Evolutionary conservation across 2,888 invertebrate genomes (phyloP).

Genomic region (Drosophila gaucha): DNA sequence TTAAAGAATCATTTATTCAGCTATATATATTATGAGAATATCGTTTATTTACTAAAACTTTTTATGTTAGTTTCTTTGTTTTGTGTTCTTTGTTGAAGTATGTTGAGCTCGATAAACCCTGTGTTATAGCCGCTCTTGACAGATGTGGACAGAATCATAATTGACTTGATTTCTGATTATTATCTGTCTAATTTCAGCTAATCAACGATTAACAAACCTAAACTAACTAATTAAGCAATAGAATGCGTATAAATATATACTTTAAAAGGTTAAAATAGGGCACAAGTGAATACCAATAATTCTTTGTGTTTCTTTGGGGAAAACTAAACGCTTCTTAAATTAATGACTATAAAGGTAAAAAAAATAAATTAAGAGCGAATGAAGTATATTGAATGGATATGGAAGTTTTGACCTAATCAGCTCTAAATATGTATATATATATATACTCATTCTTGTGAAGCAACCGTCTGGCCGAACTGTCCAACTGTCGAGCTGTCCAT

Average conservation of each 20-base stretch:
- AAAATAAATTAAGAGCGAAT: constrained; percentile 7
- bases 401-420: neutral
- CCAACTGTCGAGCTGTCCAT: constrained; percentile 14
- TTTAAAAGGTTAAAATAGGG: constrained; percentile 25
- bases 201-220: constrained; percentile 41
- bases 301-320: constrained; percentile 48
- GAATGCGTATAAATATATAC: constrained; percentile 36
- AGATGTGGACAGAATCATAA: constrained; percentile 9
- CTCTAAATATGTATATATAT: neutral
- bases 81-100: too few species aligned
- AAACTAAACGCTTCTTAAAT: constrained; percentile 67
- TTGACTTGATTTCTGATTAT: constrained; percentile 17
- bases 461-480: neutral
- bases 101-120: neutral
- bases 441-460: constrained; percentile 8
- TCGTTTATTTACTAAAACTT: too few species aligned
- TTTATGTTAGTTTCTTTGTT: neutral
- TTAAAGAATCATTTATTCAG: neutral
- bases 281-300: constrained; percentile 22
- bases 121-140: neutral
- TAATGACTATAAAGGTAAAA: constrained; percentile 31
- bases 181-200: constrained; percentile 37
- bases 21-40: neutral
- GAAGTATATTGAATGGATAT: constrained; percentile 5
- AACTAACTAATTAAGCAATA: constrained; percentile 35